These are phyloP conservation scores for Aspidoscelis tigris DNA, from an alignment of 2,113 vertebrate genomes.

Conservation along the genomic window DNA sequence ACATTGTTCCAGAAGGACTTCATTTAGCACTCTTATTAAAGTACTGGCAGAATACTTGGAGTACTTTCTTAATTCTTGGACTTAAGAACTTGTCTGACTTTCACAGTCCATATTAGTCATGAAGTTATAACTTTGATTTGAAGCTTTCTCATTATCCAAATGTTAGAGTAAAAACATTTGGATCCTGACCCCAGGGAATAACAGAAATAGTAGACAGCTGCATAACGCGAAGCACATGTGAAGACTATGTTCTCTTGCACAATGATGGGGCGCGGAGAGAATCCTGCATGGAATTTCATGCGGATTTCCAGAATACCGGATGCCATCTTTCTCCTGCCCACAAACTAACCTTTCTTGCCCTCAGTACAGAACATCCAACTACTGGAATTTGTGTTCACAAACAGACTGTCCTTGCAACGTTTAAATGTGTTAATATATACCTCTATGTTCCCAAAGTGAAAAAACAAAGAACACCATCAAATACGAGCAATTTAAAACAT, in stretches of 20 bases:
- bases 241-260: neutral
- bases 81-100: constrained; percentile 51
- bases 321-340: neutral
- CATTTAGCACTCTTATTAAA: constrained; percentile 57
- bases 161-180: rapidly evolving
- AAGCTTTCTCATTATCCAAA: constrained; percentile 46
- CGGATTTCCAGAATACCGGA: neutral
- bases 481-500: too few species aligned
- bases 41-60: constrained; percentile 58
- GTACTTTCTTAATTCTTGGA: constrained; percentile 45
- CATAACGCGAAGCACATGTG: neutral
- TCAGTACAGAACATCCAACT: neutral
- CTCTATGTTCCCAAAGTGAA: too few species aligned
- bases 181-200: neutral
- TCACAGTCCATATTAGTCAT: constrained; percentile 54
- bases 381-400: neutral
- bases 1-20: constrained; percentile 25
- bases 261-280: neutral
- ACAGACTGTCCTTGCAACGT: neutral
- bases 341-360: neutral
- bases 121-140: neutral
- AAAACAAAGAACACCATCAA: too few species aligned
- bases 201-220: neutral
- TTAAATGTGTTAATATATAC: too few species aligned
- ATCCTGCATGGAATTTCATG: neutral